Evolutionary conservation across 2,797 vertebrate species (phyloP).

Genomic region (Gastrophryne carolinensis): DNA sequence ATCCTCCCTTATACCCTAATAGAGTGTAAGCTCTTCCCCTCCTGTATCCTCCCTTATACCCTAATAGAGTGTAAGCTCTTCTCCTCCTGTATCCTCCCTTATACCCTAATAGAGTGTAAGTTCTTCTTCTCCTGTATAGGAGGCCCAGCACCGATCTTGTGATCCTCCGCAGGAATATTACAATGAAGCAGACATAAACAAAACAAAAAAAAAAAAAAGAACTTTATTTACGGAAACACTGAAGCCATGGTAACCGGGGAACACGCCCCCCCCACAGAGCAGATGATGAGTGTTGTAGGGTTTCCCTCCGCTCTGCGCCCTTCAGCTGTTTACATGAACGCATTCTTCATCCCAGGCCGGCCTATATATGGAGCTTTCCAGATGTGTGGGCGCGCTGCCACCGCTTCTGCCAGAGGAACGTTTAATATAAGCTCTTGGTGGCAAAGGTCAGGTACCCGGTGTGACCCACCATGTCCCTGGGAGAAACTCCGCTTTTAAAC

Average conservation of each 20-base stretch:
- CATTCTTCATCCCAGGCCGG: constrained; percentile 62
- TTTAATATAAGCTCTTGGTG: constrained; percentile 83
- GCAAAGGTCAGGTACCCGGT: constrained; percentile 97
- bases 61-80: too few relatives aligned
- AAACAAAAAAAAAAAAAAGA: background rate
- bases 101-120: too few relatives aligned
- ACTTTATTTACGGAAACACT: constrained; percentile 1
- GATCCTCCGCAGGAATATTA: too few relatives aligned
- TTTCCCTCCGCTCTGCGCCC: constrained; percentile 39
- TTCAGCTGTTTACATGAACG: constrained; percentile 65
- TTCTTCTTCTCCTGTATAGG: too few relatives aligned
- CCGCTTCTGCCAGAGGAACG: background rate
- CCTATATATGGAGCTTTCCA: constrained; percentile 68
- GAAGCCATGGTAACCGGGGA: too few relatives aligned
- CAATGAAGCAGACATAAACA: background rate
- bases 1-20: too few relatives aligned
- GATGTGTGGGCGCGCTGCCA: constrained; percentile 20
- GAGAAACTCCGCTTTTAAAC: constrained; percentile 81
- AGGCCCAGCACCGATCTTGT: too few relatives aligned
- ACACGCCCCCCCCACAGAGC: too few relatives aligned
- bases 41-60: too few relatives aligned
- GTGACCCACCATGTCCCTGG: constrained; percentile 88
- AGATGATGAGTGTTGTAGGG: too few relatives aligned
- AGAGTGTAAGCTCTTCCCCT: too few relatives aligned
- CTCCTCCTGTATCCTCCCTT: too few relatives aligned